These are phyloP conservation scores for Polyergus mexicanus DNA, from an alignment of 1,140 invertebrate species.

Conservation along the genomic window DNA sequence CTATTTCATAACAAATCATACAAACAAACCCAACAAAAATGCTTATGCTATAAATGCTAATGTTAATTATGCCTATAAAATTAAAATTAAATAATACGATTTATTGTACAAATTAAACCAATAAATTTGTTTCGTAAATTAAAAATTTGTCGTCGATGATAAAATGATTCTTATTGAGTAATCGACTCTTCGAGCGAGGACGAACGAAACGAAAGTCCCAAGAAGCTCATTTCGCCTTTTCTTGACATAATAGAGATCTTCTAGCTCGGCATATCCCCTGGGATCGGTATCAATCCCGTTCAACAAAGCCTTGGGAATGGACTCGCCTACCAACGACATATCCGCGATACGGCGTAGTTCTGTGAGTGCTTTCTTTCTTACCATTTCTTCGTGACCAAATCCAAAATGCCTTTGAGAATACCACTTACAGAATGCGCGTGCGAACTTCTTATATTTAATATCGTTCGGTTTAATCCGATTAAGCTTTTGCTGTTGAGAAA, in stretches of 20 bases:
- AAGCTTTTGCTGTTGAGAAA: slow-evolving; percentile 10
- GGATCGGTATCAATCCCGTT: slow-evolving; percentile 77
- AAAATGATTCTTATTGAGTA: slow-evolving; percentile 70
- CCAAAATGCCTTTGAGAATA: slow-evolving; percentile 56
- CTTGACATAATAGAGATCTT: slow-evolving; percentile 79
- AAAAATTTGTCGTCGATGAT: neutral
- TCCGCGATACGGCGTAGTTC: slow-evolving; percentile 45
- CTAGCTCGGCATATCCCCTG: slow-evolving; percentile 73
- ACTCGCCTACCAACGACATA: slow-evolving; percentile 73
- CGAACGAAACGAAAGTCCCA: slow-evolving; percentile 74
- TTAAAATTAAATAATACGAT: neutral
- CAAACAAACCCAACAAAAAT: neutral
- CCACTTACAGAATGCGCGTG: slow-evolving; percentile 47
- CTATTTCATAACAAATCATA: neutral
- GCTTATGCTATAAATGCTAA: neutral
- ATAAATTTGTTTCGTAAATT: slow-evolving; percentile 32
- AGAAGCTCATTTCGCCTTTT: slow-evolving; percentile 77
- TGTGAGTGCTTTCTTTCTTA: slow-evolving; percentile 57
- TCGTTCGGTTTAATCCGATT: slow-evolving; percentile 36
- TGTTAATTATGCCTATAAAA: neutral
- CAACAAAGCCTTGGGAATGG: slow-evolving; percentile 78
- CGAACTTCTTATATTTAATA: slow-evolving; percentile 38
- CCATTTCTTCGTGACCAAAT: slow-evolving; percentile 57
- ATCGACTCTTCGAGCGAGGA: slow-evolving; percentile 66
- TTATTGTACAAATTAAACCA: neutral